These are phyloP conservation scores for Drosophila lacertosa DNA, from an alignment of 1,140 invertebrate species.

Conservation along the genomic window DNA sequence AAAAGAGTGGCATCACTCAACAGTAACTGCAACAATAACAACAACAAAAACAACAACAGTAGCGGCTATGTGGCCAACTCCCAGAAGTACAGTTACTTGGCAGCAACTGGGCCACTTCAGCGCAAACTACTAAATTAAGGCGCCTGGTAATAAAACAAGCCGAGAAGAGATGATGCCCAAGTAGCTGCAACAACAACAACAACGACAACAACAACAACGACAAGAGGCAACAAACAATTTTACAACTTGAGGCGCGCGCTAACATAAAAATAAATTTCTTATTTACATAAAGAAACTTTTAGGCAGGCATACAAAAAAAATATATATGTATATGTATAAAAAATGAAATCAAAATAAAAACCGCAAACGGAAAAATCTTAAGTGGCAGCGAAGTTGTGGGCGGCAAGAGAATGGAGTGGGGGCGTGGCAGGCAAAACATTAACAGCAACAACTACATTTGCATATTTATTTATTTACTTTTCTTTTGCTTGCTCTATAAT, in stretches of 20 bases:
- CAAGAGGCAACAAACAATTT: conserved; percentile 64
- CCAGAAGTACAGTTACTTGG: conserved; percentile 68
- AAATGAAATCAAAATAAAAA: conserved; percentile 73
- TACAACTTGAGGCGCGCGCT: conserved; percentile 77
- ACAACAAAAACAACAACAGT: conserved; percentile 26
- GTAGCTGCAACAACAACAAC: conserved; percentile 10
- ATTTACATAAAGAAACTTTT: conserved; percentile 83
- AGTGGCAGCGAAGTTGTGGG: neutral
- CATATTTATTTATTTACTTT: conserved; percentile 73
- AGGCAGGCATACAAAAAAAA: conserved; percentile 56
- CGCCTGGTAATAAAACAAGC: conserved; percentile 70
- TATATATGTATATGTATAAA: conserved; percentile 39
- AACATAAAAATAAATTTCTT: conserved; percentile 83
- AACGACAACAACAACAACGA: conserved; percentile 27
- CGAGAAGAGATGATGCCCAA: conserved; percentile 46
- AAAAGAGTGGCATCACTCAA: conserved; percentile 17
- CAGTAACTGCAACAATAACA: conserved; percentile 34
- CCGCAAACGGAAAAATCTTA: conserved; percentile 63
- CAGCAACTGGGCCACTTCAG: conserved; percentile 53
- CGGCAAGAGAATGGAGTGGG: neutral
- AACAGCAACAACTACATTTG: conserved; percentile 75
- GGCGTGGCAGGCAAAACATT: conserved; percentile 47
- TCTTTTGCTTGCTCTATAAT: conserved; percentile 60
- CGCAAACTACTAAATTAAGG: conserved; percentile 77
- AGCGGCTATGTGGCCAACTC: conserved; percentile 44